Evolutionary conservation across 2,113 vertebrate species (phyloP).

Genomic region (Dendrocopos noguchii): DNA sequence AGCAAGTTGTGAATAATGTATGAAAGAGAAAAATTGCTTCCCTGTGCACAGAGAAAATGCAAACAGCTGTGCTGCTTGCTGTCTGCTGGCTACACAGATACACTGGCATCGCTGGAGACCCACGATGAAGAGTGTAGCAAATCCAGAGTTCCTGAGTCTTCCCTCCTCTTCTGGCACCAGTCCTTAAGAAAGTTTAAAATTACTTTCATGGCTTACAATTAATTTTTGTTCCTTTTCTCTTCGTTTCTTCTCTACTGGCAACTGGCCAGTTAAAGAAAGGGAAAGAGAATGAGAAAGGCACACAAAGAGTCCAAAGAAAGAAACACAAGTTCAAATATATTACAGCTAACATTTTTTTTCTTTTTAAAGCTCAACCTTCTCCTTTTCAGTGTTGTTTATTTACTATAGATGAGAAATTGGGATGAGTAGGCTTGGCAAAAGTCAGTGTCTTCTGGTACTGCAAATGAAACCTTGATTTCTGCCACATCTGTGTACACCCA

Average conservation of each 20-base stretch:
- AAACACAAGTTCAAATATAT: background rate
- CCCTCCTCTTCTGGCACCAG: background rate
- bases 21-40: conserved; percentile 53
- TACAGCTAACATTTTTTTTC: background rate
- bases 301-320: background rate
- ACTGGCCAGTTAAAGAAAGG: conserved; percentile 21
- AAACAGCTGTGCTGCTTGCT: conserved; percentile 37
- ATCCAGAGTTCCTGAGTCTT: background rate
- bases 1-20: conserved; percentile 72
- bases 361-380: background rate
- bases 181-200: conserved; percentile 39
- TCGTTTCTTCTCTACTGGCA: conserved; percentile 38
- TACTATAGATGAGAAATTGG: background rate
- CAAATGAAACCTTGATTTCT: background rate
- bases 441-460: background rate
- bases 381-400: background rate
- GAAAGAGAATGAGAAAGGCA: background rate
- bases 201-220: conserved; percentile 30
- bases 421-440: background rate
- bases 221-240: conserved; percentile 54
- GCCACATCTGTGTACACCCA: background rate
- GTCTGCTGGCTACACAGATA: background rate
- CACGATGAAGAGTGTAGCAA: background rate
- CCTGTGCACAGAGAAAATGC: conserved; percentile 17
- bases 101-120: background rate